phyloP scores from a whole-genome alignment of 2,797 vertebrate genomes.

The Mormyrops attenuatus region DNA sequence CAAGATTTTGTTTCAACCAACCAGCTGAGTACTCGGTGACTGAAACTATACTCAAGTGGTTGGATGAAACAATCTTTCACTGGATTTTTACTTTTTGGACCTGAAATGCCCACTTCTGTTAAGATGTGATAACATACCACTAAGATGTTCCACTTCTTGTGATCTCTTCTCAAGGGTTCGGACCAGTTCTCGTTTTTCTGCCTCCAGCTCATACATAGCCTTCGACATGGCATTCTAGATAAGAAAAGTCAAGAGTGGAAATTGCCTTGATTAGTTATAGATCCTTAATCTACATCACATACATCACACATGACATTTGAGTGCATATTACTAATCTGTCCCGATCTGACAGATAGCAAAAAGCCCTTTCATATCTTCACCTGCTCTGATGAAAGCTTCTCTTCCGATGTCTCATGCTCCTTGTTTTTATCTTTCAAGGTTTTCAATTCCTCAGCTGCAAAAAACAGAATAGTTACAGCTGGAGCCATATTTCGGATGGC shows the following conservation, averaged over 20 bases:
- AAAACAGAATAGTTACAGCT: background rate
- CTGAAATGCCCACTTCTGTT: background rate
- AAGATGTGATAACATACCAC: slow-evolving; percentile 60
- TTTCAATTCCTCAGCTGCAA: slow-evolving; percentile 63
- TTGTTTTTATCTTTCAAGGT: slow-evolving; percentile 62
- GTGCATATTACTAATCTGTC: background rate
- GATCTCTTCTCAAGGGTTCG: slow-evolving; percentile 80
- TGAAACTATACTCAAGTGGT: background rate
- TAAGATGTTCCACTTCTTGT: slow-evolving; percentile 84
- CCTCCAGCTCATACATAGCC: slow-evolving; percentile 87
- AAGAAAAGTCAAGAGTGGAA: background rate
- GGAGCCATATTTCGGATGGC: background rate
- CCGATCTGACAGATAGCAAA: background rate
- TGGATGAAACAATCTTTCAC: background rate
- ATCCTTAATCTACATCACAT: background rate
- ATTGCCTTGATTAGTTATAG: background rate
- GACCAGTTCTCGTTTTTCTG: slow-evolving; percentile 85
- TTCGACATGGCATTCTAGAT: slow-evolving; percentile 71
- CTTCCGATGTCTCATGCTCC: slow-evolving; percentile 65
- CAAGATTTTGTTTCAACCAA: background rate
- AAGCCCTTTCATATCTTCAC: slow-evolving; percentile 45
- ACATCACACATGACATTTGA: too few relatives aligned
- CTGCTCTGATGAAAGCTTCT: slow-evolving; percentile 57
- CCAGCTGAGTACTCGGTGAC: background rate
- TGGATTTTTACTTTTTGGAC: background rate